Conservation (phyloP, 2,797 vertebrate genomes). For the Aeoliscus strigatus region DNA sequence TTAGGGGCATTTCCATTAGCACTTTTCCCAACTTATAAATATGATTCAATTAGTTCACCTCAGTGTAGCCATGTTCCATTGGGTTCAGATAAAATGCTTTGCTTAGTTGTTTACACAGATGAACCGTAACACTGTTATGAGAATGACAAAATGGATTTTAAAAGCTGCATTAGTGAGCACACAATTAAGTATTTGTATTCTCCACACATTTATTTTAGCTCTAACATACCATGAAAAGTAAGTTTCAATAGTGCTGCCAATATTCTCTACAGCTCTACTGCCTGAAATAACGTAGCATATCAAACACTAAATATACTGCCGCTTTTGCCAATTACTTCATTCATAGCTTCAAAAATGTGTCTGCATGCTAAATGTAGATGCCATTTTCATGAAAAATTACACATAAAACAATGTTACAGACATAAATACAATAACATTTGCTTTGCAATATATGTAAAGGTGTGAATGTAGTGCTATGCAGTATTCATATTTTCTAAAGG, state of each 20-base stretch:
- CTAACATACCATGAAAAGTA: conserved; percentile 4
- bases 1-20: no score
- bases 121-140: no score
- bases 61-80: no score
- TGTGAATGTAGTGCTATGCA: no score
- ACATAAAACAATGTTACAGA: conserved; percentile 12
- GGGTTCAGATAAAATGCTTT: no score
- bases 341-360: conserved; percentile 25
- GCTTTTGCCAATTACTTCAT: conserved; percentile 26
- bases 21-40: no score
- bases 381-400: conserved; percentile 15
- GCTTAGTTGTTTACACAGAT: no score
- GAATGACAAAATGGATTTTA: background rate
- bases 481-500: no score
- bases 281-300: conserved; percentile 25
- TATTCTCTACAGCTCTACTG: conserved; percentile 6
- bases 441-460: no score
- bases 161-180: conserved; percentile 1
- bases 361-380: background rate
- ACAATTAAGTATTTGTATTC: conserved; percentile 2
- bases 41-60: no score
- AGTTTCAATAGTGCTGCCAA: conserved; percentile 13
- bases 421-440: conserved; percentile 6
- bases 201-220: conserved; percentile 11
- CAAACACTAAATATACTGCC: conserved; percentile 17